Percentiles rank a stretch among this genome's conserved stretches.
These are phyloP conservation scores for Lycodopsis pacificus DNA, from an alignment of 2,797 vertebrate species.

Conservation along the genomic window DNA sequence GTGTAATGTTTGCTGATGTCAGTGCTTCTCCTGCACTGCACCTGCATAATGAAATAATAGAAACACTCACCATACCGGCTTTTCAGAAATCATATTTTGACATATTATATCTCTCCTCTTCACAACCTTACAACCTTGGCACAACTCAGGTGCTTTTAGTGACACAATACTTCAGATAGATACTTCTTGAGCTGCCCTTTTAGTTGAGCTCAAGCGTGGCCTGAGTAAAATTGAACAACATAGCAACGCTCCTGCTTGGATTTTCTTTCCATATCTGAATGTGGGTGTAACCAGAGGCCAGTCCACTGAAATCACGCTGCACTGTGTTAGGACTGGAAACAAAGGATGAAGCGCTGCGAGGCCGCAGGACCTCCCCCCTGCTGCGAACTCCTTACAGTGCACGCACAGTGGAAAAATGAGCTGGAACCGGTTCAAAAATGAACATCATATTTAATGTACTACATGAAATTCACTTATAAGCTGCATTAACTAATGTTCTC, in stretches of 20 bases:
- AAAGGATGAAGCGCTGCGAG: too few relatives aligned
- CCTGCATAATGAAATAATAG: conserved; percentile 56
- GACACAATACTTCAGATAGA: conserved; percentile 2
- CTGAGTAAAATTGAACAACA: conserved; percentile 38
- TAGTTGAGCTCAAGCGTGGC: conserved; percentile 14
- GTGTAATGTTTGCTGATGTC: conserved; percentile 52
- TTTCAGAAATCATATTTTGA: conserved; percentile 37
- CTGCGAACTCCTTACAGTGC: too few relatives aligned
- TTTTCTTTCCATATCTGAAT: conserved; percentile 57
- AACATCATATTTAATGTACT: too few relatives aligned
- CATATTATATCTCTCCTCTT: conserved; percentile 8
- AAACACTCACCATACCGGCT: conserved; percentile 26
- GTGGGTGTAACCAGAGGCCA: conserved; percentile 53
- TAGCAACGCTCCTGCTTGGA: conserved; percentile 17
- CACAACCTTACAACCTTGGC: neutral
- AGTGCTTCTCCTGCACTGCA: conserved; percentile 36
- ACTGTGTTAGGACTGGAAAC: too few relatives aligned
- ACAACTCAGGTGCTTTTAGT: neutral
- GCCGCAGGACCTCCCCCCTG: too few relatives aligned
- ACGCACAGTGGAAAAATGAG: too few relatives aligned
- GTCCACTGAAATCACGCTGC: conserved; percentile 44
- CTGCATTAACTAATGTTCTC: too few relatives aligned
- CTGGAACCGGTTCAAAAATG: too few relatives aligned
- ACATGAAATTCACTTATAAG: too few relatives aligned
- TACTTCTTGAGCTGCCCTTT: conserved; percentile 14